Conservation (phyloP, 2,113 vertebrate species). For the Myiozetetes cayanensis region DNA sequence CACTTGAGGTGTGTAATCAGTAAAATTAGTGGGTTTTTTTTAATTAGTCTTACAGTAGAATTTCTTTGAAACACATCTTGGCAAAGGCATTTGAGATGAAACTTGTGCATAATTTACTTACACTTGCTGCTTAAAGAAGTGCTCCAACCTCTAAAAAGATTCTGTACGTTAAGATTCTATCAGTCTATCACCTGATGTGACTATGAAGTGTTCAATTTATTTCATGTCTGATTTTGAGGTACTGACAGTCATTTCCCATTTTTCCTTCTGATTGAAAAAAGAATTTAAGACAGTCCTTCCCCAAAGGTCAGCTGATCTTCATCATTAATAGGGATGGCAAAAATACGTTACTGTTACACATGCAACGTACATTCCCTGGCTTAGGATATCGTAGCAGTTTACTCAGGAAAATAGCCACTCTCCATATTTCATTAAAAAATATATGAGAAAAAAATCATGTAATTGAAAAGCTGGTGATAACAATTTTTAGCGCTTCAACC, state of each 20-base stretch:
- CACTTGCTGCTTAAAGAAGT: background rate
- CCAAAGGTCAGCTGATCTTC: accelerated
- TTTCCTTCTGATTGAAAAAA: background rate
- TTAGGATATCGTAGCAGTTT: accelerated
- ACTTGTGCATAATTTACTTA: background rate
- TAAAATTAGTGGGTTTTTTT: background rate
- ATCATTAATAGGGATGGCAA: background rate
- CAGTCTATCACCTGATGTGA: background rate
- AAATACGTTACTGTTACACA: background rate
- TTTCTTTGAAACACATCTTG: background rate
- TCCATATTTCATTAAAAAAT: background rate
- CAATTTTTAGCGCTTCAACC: background rate
- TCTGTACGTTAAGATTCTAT: background rate
- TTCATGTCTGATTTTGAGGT: background rate
- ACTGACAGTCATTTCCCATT: background rate
- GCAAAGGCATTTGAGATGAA: background rate
- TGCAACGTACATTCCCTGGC: background rate
- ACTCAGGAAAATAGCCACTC: background rate
- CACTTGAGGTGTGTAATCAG: background rate
- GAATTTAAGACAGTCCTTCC: background rate
- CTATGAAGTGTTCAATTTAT: background rate
- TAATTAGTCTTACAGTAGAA: background rate
- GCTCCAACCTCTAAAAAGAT: background rate
- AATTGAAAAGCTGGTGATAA: background rate
- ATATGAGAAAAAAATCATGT: accelerated